A percentile compares a stretch with the other conserved stretches of the same genome.
Evolutionary conservation across 2,888 invertebrate species (phyloP).

Genomic region (Parnassius apollo): DNA sequence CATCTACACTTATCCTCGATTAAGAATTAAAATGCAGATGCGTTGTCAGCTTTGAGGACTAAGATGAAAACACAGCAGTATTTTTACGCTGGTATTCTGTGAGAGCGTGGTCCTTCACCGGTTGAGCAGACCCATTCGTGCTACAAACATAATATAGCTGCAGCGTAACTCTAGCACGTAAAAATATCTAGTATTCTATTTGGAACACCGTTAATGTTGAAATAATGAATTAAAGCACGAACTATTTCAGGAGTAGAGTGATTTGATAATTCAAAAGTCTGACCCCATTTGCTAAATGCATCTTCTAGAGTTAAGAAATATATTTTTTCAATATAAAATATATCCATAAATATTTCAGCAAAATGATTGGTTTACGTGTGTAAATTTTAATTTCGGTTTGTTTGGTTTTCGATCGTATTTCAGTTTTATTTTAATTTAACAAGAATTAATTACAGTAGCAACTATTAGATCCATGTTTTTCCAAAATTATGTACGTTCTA

Average conservation of each 20-base stretch:
- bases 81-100: too few relatives aligned
- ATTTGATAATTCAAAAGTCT: neutral
- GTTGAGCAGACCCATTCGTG: too few relatives aligned
- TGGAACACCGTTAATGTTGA: neutral
- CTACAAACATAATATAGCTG: too few relatives aligned
- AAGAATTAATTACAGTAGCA: neutral
- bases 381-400: neutral
- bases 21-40: too few relatives aligned
- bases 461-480: slow-evolving; percentile 1
- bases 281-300: neutral
- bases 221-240: neutral
- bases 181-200: neutral
- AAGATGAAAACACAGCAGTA: too few relatives aligned
- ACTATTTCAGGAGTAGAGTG: neutral
- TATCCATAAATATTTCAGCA: neutral
- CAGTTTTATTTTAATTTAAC: neutral
- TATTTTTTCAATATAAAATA: neutral
- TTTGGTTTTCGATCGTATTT: slow-evolving; percentile 2
- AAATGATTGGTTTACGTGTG: neutral
- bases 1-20: too few relatives aligned
- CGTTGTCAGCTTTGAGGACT: too few relatives aligned
- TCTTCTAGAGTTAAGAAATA: neutral
- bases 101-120: too few relatives aligned
- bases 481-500: neutral
- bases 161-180: too few relatives aligned